phyloP scores from a whole-genome alignment of 2,113 vertebrate species.

The Ahaetulla prasina region DNA sequence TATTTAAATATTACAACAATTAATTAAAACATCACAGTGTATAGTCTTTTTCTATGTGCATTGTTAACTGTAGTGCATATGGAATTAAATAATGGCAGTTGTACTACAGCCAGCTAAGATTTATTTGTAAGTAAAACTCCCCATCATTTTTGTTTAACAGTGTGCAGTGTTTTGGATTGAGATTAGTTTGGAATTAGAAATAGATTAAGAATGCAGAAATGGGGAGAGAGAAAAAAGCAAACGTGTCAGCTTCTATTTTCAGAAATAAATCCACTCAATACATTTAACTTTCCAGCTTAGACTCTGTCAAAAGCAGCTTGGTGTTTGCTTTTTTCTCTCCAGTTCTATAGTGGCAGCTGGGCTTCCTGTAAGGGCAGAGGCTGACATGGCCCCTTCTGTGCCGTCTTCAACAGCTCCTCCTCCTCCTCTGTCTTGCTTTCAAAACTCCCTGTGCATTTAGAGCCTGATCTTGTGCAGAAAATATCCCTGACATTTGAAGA shows the following conservation, averaged over 20 bases:
- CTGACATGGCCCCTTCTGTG: slow-evolving; percentile 38
- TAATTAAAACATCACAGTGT: fast-evolving
- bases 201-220: not conserved
- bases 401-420: slow-evolving; percentile 19
- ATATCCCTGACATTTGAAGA: slow-evolving; percentile 76
- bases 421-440: slow-evolving; percentile 35
- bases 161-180: not conserved
- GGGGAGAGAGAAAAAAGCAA: not conserved
- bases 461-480: slow-evolving; percentile 73
- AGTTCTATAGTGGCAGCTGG: slow-evolving; percentile 19
- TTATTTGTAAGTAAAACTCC: not conserved
- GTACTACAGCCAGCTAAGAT: not conserved
- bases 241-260: not conserved
- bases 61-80: fast-evolving
- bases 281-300: not conserved
- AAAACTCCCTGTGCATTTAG: slow-evolving; percentile 49
- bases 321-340: not conserved
- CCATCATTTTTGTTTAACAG: not conserved
- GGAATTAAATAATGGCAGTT: not conserved
- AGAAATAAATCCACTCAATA: not conserved
- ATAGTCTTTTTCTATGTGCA: fast-evolving
- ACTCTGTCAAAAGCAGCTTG: not conserved
- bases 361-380: slow-evolving; percentile 55
- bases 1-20: not conserved
- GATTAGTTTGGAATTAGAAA: not conserved